Evolutionary conservation across 2,113 vertebrate species (phyloP).

Genomic region (Gallinago paraguaiae): DNA sequence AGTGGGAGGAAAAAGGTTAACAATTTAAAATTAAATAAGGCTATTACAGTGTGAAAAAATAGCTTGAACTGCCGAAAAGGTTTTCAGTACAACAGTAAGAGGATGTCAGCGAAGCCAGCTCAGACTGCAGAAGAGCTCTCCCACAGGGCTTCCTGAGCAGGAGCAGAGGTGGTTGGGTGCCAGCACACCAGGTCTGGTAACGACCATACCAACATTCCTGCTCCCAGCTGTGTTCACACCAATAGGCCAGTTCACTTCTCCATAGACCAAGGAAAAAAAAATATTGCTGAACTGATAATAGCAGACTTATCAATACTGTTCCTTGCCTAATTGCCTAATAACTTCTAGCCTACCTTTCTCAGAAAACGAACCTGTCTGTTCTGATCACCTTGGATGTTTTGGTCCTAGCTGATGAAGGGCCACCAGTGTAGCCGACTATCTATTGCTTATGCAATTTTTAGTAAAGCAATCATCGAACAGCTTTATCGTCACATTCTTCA

Average conservation of each 20-base stretch:
- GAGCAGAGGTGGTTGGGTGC: background rate
- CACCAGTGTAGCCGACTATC: background rate
- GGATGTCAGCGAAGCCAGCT: background rate
- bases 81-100: background rate
- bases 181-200: background rate
- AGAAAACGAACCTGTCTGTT: background rate
- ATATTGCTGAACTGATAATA: slow-evolving; percentile 9
- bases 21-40: slow-evolving; percentile 80
- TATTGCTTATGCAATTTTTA: slow-evolving; percentile 44
- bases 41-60: slow-evolving; percentile 65
- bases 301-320: background rate
- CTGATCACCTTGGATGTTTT: background rate
- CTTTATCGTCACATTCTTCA: background rate
- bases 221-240: background rate
- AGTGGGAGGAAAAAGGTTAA: slow-evolving; percentile 73
- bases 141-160: background rate
- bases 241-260: background rate
- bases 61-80: slow-evolving; percentile 61
- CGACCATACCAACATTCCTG: background rate
- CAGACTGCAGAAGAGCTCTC: background rate
- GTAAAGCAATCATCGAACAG: background rate
- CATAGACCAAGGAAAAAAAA: background rate
- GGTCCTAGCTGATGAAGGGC: slow-evolving; percentile 3
- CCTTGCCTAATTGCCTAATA: background rate
- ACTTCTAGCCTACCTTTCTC: background rate